A percentile compares a stretch with the other conserved stretches of the same genome.
phyloP scores from a whole-genome alignment of 2,797 vertebrate genomes.

The Malacoctenus gilli region DNA sequence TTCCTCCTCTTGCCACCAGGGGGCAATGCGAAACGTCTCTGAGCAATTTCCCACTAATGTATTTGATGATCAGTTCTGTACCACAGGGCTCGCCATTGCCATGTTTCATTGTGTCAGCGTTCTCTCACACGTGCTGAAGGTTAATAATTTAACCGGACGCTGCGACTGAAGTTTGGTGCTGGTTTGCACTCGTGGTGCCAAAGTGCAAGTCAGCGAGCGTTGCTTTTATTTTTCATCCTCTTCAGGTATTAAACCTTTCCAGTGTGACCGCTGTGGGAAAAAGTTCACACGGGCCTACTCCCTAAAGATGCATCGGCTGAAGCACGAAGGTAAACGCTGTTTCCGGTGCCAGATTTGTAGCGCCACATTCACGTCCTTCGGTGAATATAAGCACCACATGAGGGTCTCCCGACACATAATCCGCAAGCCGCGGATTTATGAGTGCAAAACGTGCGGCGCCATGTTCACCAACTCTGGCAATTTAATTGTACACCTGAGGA shows the following conservation, averaged over 20 bases:
- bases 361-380: constrained; percentile 99
- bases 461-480: constrained; percentile 99
- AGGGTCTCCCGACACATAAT: constrained; percentile 99
- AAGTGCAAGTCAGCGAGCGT: constrained; percentile 10
- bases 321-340: constrained; percentile 99
- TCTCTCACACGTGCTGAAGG: too few species aligned
- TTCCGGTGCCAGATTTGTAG: constrained; percentile 99
- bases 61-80: too few species aligned
- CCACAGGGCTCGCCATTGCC: too few species aligned
- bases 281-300: constrained; percentile 99
- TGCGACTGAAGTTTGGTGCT: constrained; percentile 8
- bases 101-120: too few species aligned
- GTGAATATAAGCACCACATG: constrained; percentile 99
- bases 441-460: constrained; percentile 99
- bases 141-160: too few species aligned
- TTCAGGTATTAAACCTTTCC: constrained; percentile 99
- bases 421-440: constrained; percentile 99
- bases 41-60: too few species aligned
- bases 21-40: too few species aligned
- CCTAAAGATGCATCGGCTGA: constrained; percentile 99
- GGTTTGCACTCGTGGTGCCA: too few species aligned
- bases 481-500: constrained; percentile 99
- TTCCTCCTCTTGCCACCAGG: too few species aligned
- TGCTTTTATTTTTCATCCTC: constrained; percentile 15
- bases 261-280: constrained; percentile 99